Base-by-base conservation (phyloP, 1,140 invertebrate genomes). In the Drosophila simulans region DNA sequence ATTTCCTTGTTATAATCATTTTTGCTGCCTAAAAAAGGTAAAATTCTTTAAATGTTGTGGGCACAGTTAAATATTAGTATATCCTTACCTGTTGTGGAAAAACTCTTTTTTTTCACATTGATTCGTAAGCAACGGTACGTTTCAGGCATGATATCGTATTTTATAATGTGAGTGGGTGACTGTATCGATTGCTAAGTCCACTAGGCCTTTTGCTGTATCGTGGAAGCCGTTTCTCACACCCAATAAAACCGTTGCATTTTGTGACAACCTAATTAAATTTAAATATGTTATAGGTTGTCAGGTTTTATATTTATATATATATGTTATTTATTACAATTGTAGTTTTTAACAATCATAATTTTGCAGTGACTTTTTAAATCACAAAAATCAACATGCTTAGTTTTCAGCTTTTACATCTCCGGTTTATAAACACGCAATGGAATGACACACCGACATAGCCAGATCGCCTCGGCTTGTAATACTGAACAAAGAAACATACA, bases 41-140 rank as follows among this genome's bases (percentile, higher is more conserved):
- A 27, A 27, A 13, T 22, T 1, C 10, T 13, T 17, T 10, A 8
- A 54, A 40, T 13, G 4, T n/a, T 1, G 3, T 11, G 4, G n/a
- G 13, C 0, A 27, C 37, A 45, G 10, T 45, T 15, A 22, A 31
- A 10, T 34, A 10, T 5, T n/a, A 2, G 1, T 17, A 45, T 11
- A 1, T 40, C 65, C 65, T 62, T 53, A 60, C 68, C 70, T 37
- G 3, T 40, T 69, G 20, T 7, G 3, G 12, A 56, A 12, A 3
- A 43, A 31, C n/a, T 13, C 27, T 42, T 51, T 0, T 70, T 39
- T 35, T 69, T 68, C 10, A 48, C 40, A 10, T 72, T 72, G 15
- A 51, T 62, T 59, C 48, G 53, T 27, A 40, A 52, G 20, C 34
- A 59, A 37, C 37, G 31, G 17, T 60, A 42, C 15, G 35, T 37